These are phyloP conservation scores for Osmerus eperlanus DNA, from an alignment of 2,113 vertebrate genomes.

Conservation along the genomic window DNA sequence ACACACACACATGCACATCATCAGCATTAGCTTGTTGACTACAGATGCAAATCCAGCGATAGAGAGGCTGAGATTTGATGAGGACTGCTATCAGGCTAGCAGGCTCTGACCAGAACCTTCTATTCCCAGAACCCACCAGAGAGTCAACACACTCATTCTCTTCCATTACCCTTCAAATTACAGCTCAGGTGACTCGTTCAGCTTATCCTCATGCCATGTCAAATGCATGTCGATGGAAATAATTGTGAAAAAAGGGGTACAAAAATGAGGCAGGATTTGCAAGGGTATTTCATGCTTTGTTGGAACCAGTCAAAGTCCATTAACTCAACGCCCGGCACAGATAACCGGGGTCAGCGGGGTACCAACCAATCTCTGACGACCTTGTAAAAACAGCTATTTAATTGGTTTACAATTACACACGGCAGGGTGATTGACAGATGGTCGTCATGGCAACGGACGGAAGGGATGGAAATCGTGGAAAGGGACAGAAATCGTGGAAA, in stretches of 20 bases:
- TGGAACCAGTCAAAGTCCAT: background rate
- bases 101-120: too few species aligned
- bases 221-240: background rate
- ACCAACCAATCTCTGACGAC: background rate
- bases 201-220: background rate
- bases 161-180: too few species aligned
- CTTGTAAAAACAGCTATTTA: background rate
- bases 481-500: too few species aligned
- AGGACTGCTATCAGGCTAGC: too few species aligned
- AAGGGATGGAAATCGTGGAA: too few species aligned
- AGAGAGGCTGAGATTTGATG: too few species aligned
- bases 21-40: background rate
- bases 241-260: background rate
- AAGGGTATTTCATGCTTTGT: conserved; percentile 4
- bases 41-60: too few species aligned
- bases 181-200: too few species aligned
- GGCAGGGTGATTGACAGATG: background rate
- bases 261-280: background rate
- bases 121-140: too few species aligned
- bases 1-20: background rate
- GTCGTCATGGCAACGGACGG: background rate
- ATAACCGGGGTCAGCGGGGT: background rate
- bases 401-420: background rate
- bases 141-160: too few species aligned
- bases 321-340: background rate